Evolutionary conservation across 92 coral and sea anemone genomes (phyloP).

Genomic region (Palythoa heliodiscus): DNA sequence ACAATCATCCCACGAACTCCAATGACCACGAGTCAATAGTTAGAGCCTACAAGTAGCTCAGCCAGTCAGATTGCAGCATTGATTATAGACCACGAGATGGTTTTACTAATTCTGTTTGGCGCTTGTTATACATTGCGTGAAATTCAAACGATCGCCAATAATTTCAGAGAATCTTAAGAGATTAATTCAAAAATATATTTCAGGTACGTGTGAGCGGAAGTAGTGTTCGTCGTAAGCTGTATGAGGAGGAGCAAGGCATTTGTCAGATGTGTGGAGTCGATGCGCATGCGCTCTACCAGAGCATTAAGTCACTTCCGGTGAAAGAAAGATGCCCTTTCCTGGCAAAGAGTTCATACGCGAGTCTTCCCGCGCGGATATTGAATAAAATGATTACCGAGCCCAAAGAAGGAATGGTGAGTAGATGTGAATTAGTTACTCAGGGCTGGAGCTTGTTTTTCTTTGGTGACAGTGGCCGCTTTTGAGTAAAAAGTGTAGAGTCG

Average conservation of each 20-base stretch:
- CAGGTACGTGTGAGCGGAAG: conserved; percentile 74
- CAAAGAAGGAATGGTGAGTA: conserved; percentile 93
- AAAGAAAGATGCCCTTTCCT: conserved; percentile 80
- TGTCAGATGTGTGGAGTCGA: conserved; percentile 87
- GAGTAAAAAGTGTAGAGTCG: too few relatives aligned
- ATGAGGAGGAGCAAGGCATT: conserved; percentile 90
- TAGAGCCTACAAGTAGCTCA: too few relatives aligned
- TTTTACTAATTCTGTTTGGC: too few relatives aligned
- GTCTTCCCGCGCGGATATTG: conserved; percentile 77
- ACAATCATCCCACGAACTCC: too few relatives aligned
- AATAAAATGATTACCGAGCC: conserved; percentile 91
- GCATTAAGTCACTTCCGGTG: conserved; percentile 64
- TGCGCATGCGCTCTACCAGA: conserved; percentile 81
- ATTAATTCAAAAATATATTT: not conserved
- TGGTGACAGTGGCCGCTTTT: too few relatives aligned
- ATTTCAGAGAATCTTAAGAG: not conserved
- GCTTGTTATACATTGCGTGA: too few relatives aligned
- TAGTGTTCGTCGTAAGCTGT: conserved; percentile 74
- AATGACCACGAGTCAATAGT: too few relatives aligned
- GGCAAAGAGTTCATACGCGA: conserved; percentile 69
- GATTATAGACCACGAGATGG: too few relatives aligned
- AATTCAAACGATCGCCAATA: not conserved
- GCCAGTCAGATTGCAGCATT: too few relatives aligned
- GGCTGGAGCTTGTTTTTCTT: too few relatives aligned
- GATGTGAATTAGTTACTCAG: too few relatives aligned